Evolutionary conservation across 2,888 invertebrate species (phyloP).

Genomic region (Lamellibrachia columna): DNA sequence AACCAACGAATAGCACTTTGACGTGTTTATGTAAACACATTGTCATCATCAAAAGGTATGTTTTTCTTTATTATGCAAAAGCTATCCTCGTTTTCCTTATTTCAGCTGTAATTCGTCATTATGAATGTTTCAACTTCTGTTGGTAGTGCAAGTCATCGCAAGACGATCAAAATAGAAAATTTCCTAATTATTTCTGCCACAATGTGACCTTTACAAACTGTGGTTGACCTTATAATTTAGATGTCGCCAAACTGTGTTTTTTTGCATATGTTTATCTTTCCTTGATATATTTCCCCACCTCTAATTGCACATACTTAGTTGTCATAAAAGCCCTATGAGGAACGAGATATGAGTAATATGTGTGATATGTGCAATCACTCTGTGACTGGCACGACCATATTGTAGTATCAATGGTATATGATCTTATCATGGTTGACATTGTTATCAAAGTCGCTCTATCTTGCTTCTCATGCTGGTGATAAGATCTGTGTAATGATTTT

Average conservation of each 20-base stretch:
- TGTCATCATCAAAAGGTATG: too few relatives aligned
- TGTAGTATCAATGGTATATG: neutral
- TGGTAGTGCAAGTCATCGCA: neutral
- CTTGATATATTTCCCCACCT: neutral
- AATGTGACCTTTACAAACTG: neutral
- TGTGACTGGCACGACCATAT: neutral
- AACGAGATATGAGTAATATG: neutral
- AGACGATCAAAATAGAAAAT: neutral
- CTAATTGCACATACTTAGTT: conserved; percentile 1
- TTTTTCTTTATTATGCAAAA: too few relatives aligned
- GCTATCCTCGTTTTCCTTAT: neutral
- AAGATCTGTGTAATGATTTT: neutral
- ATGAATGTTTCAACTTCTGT: neutral
- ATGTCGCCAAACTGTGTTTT: neutral
- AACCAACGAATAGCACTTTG: too few relatives aligned
- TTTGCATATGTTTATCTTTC: neutral
- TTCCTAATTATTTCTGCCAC: neutral
- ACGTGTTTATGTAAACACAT: neutral
- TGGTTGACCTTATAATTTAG: conserved; percentile 12
- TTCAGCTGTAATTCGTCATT: neutral
- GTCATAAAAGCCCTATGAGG: neutral
- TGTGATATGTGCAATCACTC: neutral
- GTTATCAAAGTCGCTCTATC: neutral
- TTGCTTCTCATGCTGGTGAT: conserved; percentile 9
- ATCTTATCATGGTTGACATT: neutral